Evolutionary conservation across 1,140 invertebrate genomes (phyloP).

Genomic region (Drosophila pallidifrons): DNA sequence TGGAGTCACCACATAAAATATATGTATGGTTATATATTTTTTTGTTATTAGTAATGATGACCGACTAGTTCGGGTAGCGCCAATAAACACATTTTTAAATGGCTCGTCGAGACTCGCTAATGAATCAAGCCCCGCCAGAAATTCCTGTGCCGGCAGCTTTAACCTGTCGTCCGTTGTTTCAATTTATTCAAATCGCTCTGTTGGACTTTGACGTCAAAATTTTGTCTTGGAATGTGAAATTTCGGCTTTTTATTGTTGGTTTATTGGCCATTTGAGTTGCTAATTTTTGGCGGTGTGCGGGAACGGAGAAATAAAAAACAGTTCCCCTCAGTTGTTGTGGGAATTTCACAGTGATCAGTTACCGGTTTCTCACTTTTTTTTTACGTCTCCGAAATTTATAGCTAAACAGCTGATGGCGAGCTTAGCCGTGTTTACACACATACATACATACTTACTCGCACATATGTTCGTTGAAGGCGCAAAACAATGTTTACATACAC

Average conservation of each 20-base stretch:
- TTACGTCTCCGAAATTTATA: slow-evolving; percentile 26
- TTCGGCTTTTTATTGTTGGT: slow-evolving; percentile 55
- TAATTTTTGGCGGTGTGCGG: slow-evolving; percentile 53
- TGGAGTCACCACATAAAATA: slow-evolving; percentile 12
- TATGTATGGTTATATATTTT: background rate
- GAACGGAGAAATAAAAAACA: background rate
- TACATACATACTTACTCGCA: background rate
- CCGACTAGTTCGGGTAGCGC: slow-evolving; percentile 65
- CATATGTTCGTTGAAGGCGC: background rate
- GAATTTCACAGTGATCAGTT: slow-evolving; percentile 46
- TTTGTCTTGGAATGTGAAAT: slow-evolving; percentile 72
- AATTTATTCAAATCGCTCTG: slow-evolving; percentile 65
- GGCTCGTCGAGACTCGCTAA: slow-evolving; percentile 45
- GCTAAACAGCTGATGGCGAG: slow-evolving; percentile 39
- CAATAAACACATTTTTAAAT: slow-evolving; percentile 65
- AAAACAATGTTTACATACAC: background rate
- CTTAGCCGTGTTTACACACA: background rate
- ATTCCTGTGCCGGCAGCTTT: slow-evolving; percentile 60
- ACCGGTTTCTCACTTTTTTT: slow-evolving; percentile 9
- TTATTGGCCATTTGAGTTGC: slow-evolving; percentile 55
- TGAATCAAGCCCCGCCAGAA: slow-evolving; percentile 75
- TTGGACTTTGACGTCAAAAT: slow-evolving; percentile 78
- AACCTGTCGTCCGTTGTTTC: slow-evolving; percentile 50
- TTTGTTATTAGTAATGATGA: slow-evolving; percentile 48
- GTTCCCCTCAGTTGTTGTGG: slow-evolving; percentile 38